Percentiles rank a stretch among this genome's conserved stretches.
These are phyloP conservation scores for Eciton burchellii DNA, from an alignment of 1,140 invertebrate genomes.

Conservation along the genomic window DNA sequence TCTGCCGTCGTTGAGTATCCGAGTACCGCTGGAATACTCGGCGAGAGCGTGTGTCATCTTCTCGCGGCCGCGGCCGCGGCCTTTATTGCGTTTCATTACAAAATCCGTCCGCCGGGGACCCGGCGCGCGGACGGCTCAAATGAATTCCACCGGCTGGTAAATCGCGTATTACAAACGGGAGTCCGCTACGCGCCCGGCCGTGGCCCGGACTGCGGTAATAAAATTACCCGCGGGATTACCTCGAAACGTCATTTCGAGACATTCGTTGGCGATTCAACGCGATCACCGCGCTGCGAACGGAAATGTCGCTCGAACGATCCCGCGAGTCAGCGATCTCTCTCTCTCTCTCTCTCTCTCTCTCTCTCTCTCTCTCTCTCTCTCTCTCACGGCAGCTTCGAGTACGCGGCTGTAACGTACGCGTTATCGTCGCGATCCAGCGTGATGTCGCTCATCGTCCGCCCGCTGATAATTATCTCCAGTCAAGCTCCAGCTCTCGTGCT, in stretches of 20 bases:
- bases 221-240: slow-evolving; percentile 41
- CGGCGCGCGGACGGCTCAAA: slow-evolving; percentile 25
- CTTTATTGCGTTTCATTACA: slow-evolving; percentile 72
- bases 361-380: too few relatives aligned
- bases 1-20: slow-evolving; percentile 73
- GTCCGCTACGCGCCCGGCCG: not conserved
- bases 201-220: slow-evolving; percentile 34
- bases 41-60: slow-evolving; percentile 66
- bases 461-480: not conserved
- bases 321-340: not conserved
- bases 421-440: too few relatives aligned
- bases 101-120: slow-evolving; percentile 59
- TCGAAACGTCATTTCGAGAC: slow-evolving; percentile 38
- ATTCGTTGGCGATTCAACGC: slow-evolving; percentile 36
- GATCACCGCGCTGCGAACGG: slow-evolving; percentile 18
- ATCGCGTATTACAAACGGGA: slow-evolving; percentile 61
- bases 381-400: too few relatives aligned
- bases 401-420: not conserved
- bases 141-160: slow-evolving; percentile 63
- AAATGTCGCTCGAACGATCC: not conserved
- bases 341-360: too few relatives aligned
- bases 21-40: slow-evolving; percentile 54
- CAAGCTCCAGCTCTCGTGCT: too few relatives aligned
- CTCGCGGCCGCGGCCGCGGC: slow-evolving; percentile 60
- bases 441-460: not conserved